Evolutionary conservation across 2,113 vertebrate genomes (phyloP), one percentile per base, ranked within the genome.

Genomic region (Brachyhypopomus occidentalis): DNA sequence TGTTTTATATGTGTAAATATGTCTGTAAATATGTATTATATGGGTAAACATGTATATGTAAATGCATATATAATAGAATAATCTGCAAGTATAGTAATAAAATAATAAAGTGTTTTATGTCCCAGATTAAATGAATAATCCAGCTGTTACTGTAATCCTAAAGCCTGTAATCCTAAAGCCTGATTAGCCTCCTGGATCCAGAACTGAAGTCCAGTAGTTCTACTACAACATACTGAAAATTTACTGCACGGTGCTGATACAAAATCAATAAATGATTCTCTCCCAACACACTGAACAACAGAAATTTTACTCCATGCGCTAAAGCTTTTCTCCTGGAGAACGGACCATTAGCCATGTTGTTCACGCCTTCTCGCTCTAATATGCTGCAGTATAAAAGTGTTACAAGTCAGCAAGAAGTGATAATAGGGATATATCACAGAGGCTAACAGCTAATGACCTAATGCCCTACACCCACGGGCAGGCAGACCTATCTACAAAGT

Each of bases 211-310:
- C 22, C 62, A 74, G 45, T 52, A 12, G 8, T 59, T 59, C n/a
- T 60, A 52, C 45, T 14, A 11, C 11, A 41, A 9, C 41, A 41
- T 41, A 41, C 55, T 64, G 75, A n/a, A 22, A 36, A 64, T 48
- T 77, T 8, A 8, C 6, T 27, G 8, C 20, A 34, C 48, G 64
- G 45, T 16, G 0, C 23, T 66, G 25, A 77, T 48, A 22, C 36
- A 62, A 41, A 30, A 76, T 75, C 27, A 45, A 23, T 41, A 2
- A 17, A 4, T 4, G 6, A n/a, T 17, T 6, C 30, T 8, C 8
- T 76, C 45, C 17, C n/a, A 75, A 17, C 60, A 62, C 22, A 19
- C 34, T 75, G 58, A 63, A 22, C 27, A 62, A 63, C 45, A 76
- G 34, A 34, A 48, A 16, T 76, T 75, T 41, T 45, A 75, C 12